phyloP scores from a whole-genome alignment of 2,888 invertebrate species.

The Drosophila prolongata region DNA sequence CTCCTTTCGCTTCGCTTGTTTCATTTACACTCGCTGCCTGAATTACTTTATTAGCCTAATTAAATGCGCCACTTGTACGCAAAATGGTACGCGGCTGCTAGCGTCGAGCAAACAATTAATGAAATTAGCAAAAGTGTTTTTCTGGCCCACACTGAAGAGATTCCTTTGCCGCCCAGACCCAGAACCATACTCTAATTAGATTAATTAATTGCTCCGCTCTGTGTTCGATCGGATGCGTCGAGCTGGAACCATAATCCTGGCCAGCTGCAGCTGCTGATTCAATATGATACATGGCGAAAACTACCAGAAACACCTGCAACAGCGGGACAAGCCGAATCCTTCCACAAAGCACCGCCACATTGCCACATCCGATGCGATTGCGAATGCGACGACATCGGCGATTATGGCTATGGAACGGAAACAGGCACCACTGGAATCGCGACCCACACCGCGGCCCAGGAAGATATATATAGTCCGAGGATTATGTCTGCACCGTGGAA shows the following conservation, averaged over 20 bases:
- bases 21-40: conserved; percentile 57
- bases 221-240: conserved; percentile 1
- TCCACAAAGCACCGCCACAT: conserved; percentile 34
- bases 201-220: conserved; percentile 39
- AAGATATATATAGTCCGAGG: conserved; percentile 53
- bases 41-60: conserved; percentile 80
- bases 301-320: conserved; percentile 17
- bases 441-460: conserved; percentile 22
- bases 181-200: conserved; percentile 24
- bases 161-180: conserved; percentile 4
- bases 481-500: conserved; percentile 65
- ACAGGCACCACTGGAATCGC: conserved; percentile 12
- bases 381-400: conserved; percentile 50
- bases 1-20: conserved; percentile 42
- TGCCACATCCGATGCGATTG: conserved; percentile 24
- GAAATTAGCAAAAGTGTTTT: conserved; percentile 67
- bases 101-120: conserved; percentile 70
- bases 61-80: conserved; percentile 72
- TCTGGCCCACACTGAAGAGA: conserved; percentile 11
- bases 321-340: neutral
- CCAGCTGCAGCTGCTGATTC: conserved; percentile 26
- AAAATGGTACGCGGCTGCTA: conserved; percentile 47
- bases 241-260: conserved; percentile 13
- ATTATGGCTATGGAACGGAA: conserved; percentile 54
- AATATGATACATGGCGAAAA: conserved; percentile 16